Conservation (phyloP, 2,888 invertebrate genomes). For the Pandemis cinnamomeana region DNA sequence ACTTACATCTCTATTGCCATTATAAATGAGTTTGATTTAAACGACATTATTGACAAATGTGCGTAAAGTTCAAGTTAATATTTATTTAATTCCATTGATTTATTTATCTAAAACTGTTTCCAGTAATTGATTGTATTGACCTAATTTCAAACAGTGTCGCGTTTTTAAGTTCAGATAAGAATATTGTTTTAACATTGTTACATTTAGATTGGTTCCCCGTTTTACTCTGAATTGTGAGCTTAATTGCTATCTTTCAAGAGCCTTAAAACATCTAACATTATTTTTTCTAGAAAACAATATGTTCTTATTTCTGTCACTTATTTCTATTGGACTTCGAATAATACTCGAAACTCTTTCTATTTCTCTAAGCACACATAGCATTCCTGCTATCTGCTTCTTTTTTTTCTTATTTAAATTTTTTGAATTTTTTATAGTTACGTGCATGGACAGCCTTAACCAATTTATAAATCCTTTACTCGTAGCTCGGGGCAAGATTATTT, state of each 20-base stretch:
- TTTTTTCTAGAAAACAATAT: too few relatives aligned
- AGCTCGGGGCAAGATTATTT: constrained; percentile 46
- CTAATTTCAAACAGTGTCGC: neutral
- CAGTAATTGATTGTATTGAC: neutral
- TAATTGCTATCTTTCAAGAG: neutral
- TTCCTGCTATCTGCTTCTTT: too few relatives aligned
- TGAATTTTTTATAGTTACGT: neutral
- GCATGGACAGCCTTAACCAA: constrained; percentile 43
- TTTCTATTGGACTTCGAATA: too few relatives aligned
- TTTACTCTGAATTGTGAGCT: neutral
- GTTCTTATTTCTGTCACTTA: too few relatives aligned
- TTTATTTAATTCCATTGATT: neutral
- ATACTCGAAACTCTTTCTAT: too few relatives aligned
- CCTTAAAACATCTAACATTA: neutral
- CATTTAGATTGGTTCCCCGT: neutral
- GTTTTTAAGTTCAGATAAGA: neutral
- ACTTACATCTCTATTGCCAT: neutral
- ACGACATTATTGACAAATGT: neutral
- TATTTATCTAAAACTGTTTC: neutral
- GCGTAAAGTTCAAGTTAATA: constrained; percentile 7
- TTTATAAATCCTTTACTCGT: constrained; percentile 45
- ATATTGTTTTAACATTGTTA: neutral
- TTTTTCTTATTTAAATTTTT: neutral
- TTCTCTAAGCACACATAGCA: too few relatives aligned
- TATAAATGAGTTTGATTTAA: neutral